phyloP scores from a whole-genome alignment of 2,888 invertebrate species.

The Apodemia zela region DNA sequence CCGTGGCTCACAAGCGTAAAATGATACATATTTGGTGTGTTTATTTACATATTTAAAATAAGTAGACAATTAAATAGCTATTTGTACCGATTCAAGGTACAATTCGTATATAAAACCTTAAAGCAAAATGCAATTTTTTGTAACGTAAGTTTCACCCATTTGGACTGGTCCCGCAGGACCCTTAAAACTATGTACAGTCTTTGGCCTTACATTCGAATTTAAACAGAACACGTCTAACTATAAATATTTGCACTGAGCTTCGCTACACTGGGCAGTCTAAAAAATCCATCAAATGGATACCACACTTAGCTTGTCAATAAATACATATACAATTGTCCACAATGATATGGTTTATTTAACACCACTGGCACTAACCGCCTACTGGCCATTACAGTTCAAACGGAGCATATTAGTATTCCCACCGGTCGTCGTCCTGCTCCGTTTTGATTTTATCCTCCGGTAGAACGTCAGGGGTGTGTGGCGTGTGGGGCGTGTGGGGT shows the following conservation, averaged over 20 bases:
- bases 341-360: constrained; percentile 32
- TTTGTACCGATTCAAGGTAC: constrained; percentile 71
- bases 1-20: constrained; percentile 47
- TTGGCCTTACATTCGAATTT: constrained; percentile 71
- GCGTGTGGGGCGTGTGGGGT: constrained; percentile 41
- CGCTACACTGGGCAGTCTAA: constrained; percentile 34
- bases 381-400: constrained; percentile 32
- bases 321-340: constrained; percentile 38
- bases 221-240: constrained; percentile 53
- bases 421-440: constrained; percentile 82
- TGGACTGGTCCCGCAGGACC: constrained; percentile 46
- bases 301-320: constrained; percentile 42
- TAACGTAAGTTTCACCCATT: constrained; percentile 57
- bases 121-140: constrained; percentile 77
- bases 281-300: constrained; percentile 33
- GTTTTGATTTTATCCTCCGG: constrained; percentile 78
- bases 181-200: constrained; percentile 66
- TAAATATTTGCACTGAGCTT: constrained; percentile 53
- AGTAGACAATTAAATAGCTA: constrained; percentile 47
- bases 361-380: constrained; percentile 31
- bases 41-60: constrained; percentile 71
- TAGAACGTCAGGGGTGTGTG: constrained; percentile 48
- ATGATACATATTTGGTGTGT: constrained; percentile 75
- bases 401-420: constrained; percentile 75
- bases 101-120: constrained; percentile 57